Base-by-base conservation (phyloP, 2,113 vertebrate species). In the Pangasianodon hypophthalmus region DNA sequence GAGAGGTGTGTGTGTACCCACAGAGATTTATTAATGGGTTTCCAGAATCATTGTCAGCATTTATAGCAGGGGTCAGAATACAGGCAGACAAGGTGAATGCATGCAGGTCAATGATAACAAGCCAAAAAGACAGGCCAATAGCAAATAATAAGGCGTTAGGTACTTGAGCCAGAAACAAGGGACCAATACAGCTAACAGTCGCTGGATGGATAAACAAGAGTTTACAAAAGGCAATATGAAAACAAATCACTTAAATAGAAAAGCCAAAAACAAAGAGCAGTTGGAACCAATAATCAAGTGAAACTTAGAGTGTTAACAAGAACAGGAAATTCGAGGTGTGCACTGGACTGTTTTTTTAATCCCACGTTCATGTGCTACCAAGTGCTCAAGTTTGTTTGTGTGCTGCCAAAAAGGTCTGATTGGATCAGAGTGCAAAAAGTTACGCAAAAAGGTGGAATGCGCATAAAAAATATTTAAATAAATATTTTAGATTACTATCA, bases 11-110 rank as follows among this genome's bases (percentile, higher is more conserved):
- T n/a, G 9, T 48, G 44, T 67, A 64, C 6, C 24, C 84, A 85
- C 84, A 85, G 26, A 85, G 60, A 85, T 85, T 85, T 85, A 85
- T 85, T 85, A 67, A 85, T 67, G 44, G 41, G 60, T 50, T 21
- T 67, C 44, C 16, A 85, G 44, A 50, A 32, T 50, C 60, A n/a
- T 5, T 85, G 84, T 67, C 84, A 48, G 84, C 60, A 67, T 85
- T 85, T 85, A 67, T 48, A 32, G 41, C 60, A 85, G 24, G 62
- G 84, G 84, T 85, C 84, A 69, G 62, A 85, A 67, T 9, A 8
- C 62, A 85, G 84, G 60, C 84, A 85, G 58, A 48, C 60, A 85
- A 85, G 84, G 84, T 85, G 83, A 85, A 85, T 85, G 60, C 84
- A 69, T 50, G 60, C 62, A 69, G 24, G 60, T 85, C 84, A 85